Evolutionary conservation across 2,888 invertebrate genomes (phyloP).

Genomic region (Ptilodon capucinus): DNA sequence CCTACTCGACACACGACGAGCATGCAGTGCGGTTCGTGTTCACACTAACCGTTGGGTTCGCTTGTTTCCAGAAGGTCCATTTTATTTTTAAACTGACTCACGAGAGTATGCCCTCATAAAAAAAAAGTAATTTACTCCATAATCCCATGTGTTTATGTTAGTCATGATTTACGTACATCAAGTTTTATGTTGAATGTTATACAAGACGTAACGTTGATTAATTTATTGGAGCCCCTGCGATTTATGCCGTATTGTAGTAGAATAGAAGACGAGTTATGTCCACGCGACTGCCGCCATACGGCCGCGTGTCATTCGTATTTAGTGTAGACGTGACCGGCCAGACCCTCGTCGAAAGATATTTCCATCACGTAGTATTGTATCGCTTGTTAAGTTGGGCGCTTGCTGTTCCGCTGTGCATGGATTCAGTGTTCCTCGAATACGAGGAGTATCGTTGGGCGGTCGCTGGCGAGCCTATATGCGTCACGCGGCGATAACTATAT

Average conservation of each 20-base stretch:
- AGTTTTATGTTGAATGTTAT: conserved; percentile 28
- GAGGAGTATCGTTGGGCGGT: conserved; percentile 20
- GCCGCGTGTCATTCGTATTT: conserved; percentile 6
- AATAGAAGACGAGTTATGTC: conserved; percentile 13
- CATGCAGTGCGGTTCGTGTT: conserved; percentile 39
- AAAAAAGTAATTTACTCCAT: conserved; percentile 21
- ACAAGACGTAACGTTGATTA: conserved; percentile 26
- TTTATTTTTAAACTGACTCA: conserved; percentile 34
- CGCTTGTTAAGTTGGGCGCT: conserved; percentile 38
- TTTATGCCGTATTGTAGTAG: conserved; percentile 20
- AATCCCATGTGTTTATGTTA: conserved; percentile 22
- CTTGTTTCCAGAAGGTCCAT: conserved; percentile 32
- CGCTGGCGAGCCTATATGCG: conserved; percentile 18
- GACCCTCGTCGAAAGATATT: conserved; percentile 10
- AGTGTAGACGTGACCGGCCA: conserved; percentile 2
- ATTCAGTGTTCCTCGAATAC: conserved; percentile 30
- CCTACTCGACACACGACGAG: conserved; percentile 27
- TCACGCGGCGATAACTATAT: background rate
- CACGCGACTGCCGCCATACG: conserved; percentile 4
- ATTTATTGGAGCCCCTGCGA: conserved; percentile 28
- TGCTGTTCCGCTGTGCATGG: conserved; percentile 49
- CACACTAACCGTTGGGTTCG: conserved; percentile 46
- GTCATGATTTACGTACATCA: conserved; percentile 44
- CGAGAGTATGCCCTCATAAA: conserved; percentile 36
- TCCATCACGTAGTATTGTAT: conserved; percentile 25